Evolutionary conservation across 2,797 vertebrate genomes (phyloP).

Genomic region (Gallinago nigripennis): DNA sequence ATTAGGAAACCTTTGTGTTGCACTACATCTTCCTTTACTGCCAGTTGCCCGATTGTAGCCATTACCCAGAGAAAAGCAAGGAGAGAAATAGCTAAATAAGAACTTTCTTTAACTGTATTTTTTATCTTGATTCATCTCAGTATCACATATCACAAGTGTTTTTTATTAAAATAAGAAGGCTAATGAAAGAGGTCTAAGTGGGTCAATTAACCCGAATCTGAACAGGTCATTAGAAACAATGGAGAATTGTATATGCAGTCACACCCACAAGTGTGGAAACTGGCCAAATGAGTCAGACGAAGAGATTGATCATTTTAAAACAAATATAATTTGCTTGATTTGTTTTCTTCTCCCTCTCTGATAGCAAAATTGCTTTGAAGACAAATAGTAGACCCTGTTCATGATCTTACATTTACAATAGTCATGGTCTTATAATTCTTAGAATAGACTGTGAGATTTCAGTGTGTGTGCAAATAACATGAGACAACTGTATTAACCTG

Average conservation of each 20-base stretch:
- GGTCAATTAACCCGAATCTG: slow-evolving; percentile 49
- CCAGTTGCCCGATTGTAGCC: background rate
- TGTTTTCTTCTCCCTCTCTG: slow-evolving; percentile 42
- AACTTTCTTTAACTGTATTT: slow-evolving; percentile 48
- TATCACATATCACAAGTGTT: slow-evolving; percentile 35
- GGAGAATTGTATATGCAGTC: slow-evolving; percentile 7
- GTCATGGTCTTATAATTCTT: background rate
- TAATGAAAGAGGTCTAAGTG: slow-evolving; percentile 57
- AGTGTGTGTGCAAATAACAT: background rate
- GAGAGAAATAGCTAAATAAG: slow-evolving; percentile 31
- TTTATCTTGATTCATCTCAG: slow-evolving; percentile 54
- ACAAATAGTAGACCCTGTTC: slow-evolving; percentile 27
- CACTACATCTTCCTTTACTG: background rate
- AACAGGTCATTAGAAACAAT: slow-evolving; percentile 52
- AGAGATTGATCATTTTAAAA: slow-evolving; percentile 50
- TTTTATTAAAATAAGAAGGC: slow-evolving; percentile 66
- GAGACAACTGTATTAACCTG: background rate
- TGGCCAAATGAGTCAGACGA: slow-evolving; percentile 28
- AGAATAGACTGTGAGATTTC: background rate
- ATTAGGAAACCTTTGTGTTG: slow-evolving; percentile 4
- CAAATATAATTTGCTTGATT: slow-evolving; percentile 68
- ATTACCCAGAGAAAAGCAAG: slow-evolving; percentile 17
- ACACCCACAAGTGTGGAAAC: slow-evolving; percentile 5
- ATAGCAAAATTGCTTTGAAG: slow-evolving; percentile 52
- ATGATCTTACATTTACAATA: slow-evolving; percentile 44